Base-by-base conservation (phyloP, 2,888 invertebrate genomes). In the Chaitophorus viminalis region DNA sequence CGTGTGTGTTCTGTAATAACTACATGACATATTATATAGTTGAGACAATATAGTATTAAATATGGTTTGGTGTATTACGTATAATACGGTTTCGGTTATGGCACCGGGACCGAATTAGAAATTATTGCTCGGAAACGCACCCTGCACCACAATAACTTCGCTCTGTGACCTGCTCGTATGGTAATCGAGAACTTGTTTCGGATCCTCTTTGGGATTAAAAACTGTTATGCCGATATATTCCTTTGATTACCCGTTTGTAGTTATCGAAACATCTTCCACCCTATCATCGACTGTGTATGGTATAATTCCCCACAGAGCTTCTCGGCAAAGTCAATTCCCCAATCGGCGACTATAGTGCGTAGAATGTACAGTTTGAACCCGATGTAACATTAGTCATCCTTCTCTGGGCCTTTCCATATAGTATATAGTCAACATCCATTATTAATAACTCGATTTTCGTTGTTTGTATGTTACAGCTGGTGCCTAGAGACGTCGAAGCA, bases 401-500 rank as follows among this genome's bases (percentile, higher is more conserved):
- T n/a, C 11, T 82, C 52, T n/a, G 25, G 6, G 31, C 31, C 8
- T 29, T 2, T 39, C 25, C 21, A 33, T 21, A 33, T 29, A 14
- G 11, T 70, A 70, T 72, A 33, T 3, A 60, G 21, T 60, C 25
- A 6, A 8, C 29, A 25, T 54, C 25, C 17, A 65, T 87, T 81
- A 74, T 74, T 81, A 81, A 74, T 79, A 72, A 54, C n/a, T 65
- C 33, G 68, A 36, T 79, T 39, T 78, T 79, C 4, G 25, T 65
- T 25, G 17, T 74, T 79, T 60, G 14, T 46, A 6, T 86, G 78
- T 86, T 72, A 29, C 81, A 87, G 87, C 74, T 87, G 39, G 29
- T 87, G 60, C 87, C 87, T 31, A 87, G 79, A 60, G 81, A 87
- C n/a, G 46, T 74, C 6, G 87, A 87, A 75, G 36, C 81, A 36